phyloP scores from a whole-genome alignment of 2,888 invertebrate species.

The Pheosia gnoma region DNA sequence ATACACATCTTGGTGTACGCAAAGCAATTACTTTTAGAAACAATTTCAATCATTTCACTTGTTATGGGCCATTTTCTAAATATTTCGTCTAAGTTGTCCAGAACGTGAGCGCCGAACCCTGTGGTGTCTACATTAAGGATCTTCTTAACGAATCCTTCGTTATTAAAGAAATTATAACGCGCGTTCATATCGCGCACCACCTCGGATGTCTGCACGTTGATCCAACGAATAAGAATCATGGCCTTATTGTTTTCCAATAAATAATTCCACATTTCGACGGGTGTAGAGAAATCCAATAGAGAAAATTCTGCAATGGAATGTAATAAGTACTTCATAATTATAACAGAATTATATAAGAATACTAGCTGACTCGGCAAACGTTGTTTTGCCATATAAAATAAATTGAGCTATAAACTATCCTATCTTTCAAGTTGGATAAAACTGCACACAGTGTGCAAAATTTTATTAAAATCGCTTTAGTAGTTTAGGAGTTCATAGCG shows the following conservation, averaged over 20 bases:
- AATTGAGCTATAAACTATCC: too few relatives aligned
- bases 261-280: conserved; percentile 84
- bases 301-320: conserved; percentile 76
- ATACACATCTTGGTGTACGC: conserved; percentile 81
- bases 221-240: conserved; percentile 85
- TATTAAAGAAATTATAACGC: conserved; percentile 74
- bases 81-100: conserved; percentile 75
- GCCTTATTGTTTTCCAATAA: conserved; percentile 84
- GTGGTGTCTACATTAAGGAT: conserved; percentile 73
- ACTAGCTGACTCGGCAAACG: too few relatives aligned
- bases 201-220: conserved; percentile 81
- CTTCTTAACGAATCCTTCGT: conserved; percentile 71
- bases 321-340: conserved; percentile 6
- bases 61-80: conserved; percentile 84
- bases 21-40: conserved; percentile 76
- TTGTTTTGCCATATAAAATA: too few relatives aligned
- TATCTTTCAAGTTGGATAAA: too few relatives aligned
- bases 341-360: too few relatives aligned
- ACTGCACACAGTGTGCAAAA: too few relatives aligned
- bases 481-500: too few relatives aligned
- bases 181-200: conserved; percentile 78
- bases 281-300: conserved; percentile 77
- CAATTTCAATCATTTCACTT: conserved; percentile 82
- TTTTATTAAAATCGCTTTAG: too few relatives aligned
- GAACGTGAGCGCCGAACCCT: conserved; percentile 62